phyloP scores from a whole-genome alignment of 2,888 invertebrate species.

The Achlya flavicornis region DNA sequence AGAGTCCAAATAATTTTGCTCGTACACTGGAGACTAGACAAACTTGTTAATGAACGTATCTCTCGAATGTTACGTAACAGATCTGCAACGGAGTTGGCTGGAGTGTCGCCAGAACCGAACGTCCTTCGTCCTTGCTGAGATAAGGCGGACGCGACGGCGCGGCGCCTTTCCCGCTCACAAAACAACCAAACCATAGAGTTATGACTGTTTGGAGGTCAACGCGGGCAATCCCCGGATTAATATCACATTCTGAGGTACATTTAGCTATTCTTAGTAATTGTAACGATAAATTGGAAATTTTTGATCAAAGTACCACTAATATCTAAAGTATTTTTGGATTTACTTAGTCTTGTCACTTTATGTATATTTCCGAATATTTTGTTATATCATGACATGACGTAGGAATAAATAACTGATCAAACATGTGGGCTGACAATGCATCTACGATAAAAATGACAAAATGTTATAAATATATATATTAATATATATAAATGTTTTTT shows the following conservation, averaged over 20 bases:
- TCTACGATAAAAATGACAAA: too few species aligned
- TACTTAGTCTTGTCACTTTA: too few species aligned
- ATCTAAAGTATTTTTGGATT: too few species aligned
- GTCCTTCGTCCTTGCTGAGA: conserved; percentile 57
- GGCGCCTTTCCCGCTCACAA: conserved; percentile 45
- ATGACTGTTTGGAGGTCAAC: conserved; percentile 52
- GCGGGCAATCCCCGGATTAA: conserved; percentile 18
- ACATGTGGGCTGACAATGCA: too few species aligned
- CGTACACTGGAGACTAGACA: conserved; percentile 12
- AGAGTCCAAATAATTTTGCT: not conserved
- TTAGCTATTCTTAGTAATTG: not conserved
- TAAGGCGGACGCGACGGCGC: conserved; percentile 47
- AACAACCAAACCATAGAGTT: conserved; percentile 36
- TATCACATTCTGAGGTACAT: conserved; percentile 3
- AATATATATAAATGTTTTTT: too few species aligned
- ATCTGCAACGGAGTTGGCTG: conserved; percentile 52
- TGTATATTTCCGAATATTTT: too few species aligned
- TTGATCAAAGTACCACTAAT: not conserved
- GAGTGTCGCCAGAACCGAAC: conserved; percentile 49
- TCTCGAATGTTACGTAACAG: conserved; percentile 45
- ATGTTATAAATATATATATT: too few species aligned
- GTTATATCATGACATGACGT: too few species aligned
- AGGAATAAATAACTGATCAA: too few species aligned
- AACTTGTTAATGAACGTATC: conserved; percentile 46
- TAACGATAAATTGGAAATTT: not conserved